A percentile compares a stretch with the other conserved stretches of the same genome.
These are phyloP conservation scores for Peromyscus melanophrys DNA, from an alignment of 2,797 vertebrate species.

Conservation along the genomic window DNA sequence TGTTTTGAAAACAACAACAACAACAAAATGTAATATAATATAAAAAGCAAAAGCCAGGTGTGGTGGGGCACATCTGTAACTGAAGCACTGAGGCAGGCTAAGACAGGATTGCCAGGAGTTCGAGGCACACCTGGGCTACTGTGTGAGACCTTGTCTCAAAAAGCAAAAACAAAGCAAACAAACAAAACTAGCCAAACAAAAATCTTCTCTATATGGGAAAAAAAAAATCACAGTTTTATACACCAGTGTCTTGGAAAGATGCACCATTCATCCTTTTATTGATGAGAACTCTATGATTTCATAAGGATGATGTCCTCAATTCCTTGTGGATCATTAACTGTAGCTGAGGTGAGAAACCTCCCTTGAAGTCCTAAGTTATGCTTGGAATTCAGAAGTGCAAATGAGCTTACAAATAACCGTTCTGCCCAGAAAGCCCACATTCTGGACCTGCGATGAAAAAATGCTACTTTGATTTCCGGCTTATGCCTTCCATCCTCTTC, in stretches of 20 bases:
- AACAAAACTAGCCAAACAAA: background rate
- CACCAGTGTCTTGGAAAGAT: slow-evolving; percentile 17
- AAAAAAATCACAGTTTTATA: background rate
- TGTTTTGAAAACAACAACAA: background rate
- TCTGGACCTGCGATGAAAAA: background rate
- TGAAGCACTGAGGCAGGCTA: background rate
- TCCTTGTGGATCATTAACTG: background rate
- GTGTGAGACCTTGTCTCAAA: background rate
- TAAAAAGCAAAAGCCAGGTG: background rate
- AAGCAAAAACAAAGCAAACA: background rate
- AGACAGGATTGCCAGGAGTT: background rate
- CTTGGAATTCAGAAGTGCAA: slow-evolving; percentile 43
- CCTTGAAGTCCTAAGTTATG: background rate
- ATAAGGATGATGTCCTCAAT: background rate
- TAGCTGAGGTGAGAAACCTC: background rate
- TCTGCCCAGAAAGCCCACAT: slow-evolving; percentile 30
- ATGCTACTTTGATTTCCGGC: background rate
- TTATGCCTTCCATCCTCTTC: background rate
- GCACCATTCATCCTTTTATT: background rate
- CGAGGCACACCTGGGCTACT: background rate
- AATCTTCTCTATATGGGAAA: background rate
- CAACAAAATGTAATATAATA: background rate
- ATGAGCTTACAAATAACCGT: slow-evolving; percentile 42
- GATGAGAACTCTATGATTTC: background rate
- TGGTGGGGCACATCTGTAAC: background rate